Evolutionary conservation across 2,888 invertebrate genomes (phyloP), one percentile per base, ranked within the genome.

Genomic region (Sinhomidia bicolor): DNA sequence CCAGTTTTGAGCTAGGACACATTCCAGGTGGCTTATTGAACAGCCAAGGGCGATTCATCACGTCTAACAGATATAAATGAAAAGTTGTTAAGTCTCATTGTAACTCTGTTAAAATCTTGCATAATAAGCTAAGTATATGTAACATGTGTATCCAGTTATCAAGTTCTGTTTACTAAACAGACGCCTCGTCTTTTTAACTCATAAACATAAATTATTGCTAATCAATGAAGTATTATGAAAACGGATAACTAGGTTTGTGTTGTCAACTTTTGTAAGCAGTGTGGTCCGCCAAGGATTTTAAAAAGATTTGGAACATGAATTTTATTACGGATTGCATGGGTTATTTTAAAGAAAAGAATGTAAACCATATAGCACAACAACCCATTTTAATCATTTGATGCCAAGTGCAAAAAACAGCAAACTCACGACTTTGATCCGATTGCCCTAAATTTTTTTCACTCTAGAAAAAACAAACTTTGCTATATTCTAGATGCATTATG

Each of bases 11-110:
- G n/a, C 86, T 79, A 32, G 90, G 90, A 62, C 89, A 81, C 79
- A 89, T 86, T 51, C 85, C 81, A 62, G 88, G 88, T 78, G 90
- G 84, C 80, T 86, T 90, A 79, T 86, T 90, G 79, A 90, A 90
- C 51, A 90, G 88, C 91, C 91, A 91, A 74, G 88, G 90, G 54
- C 90, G 91, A 90, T 91, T 91, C 90, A 90, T 90, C 32, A 90
- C 88, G 57, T 90, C 90, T 91, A 62, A 2, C 57, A 85, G 17
- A n/a, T n/a, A n/a, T n/a, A n/a, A n/a, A n/a, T n/a, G 6, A 17
- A 51, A 54, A 71, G 9, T 1, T n/a, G n/a, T n/a, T n/a, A n/a
- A n/a, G n/a, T n/a, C n/a, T n/a, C n/a, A n/a, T n/a, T n/a, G n/a
- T n/a, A n/a, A n/a, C n/a, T n/a, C n/a, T n/a, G n/a, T n/a, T n/a